Conservation (phyloP, 2,113 vertebrate genomes). For the Colistium nudipinnis region DNA sequence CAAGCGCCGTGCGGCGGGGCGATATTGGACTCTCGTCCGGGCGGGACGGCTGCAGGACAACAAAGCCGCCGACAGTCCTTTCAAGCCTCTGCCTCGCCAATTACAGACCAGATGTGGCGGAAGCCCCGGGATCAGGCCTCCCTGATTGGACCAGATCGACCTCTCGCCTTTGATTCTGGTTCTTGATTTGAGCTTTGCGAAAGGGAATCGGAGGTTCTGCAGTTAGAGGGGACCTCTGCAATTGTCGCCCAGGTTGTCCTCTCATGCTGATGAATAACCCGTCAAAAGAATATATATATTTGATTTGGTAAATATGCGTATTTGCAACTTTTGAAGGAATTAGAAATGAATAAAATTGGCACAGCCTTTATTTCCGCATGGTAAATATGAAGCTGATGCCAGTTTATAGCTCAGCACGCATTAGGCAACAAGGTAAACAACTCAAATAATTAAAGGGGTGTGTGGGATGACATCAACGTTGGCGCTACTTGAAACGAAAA, state of each 20-base stretch:
- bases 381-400: no score
- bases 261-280: not conserved
- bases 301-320: not conserved
- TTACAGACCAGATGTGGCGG: constrained; percentile 68
- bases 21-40: constrained; percentile 31
- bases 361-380: no score
- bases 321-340: no score
- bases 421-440: no score
- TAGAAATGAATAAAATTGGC: no score
- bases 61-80: constrained; percentile 43
- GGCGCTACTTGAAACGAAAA: no score
- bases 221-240: not conserved
- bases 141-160: constrained; percentile 58
- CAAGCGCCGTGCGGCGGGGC: constrained; percentile 38
- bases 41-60: constrained; percentile 38
- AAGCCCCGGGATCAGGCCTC: constrained; percentile 48
- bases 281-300: not conserved
- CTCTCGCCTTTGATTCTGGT: constrained; percentile 43
- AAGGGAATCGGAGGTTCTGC: constrained; percentile 5
- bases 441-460: no score
- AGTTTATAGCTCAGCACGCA: no score
- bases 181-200: constrained; percentile 6
- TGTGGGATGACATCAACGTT: no score
- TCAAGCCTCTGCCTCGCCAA: constrained; percentile 46
- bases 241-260: not conserved